Evolutionary conservation across 2,797 vertebrate species (phyloP).

Genomic region (Rhinella marina): DNA sequence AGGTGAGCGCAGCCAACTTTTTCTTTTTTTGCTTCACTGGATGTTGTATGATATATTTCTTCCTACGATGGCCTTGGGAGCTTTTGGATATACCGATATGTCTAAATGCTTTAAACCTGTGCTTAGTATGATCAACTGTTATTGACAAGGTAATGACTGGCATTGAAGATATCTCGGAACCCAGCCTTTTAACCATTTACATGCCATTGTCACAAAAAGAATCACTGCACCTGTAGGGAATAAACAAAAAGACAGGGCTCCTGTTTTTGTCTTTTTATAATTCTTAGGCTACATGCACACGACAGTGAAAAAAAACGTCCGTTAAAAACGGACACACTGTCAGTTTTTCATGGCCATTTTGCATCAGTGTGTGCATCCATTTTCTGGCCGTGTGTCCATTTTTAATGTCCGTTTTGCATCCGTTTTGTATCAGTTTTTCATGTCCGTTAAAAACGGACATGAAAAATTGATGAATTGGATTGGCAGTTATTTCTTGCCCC

Average conservation of each 20-base stretch:
- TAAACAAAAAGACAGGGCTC: not conserved
- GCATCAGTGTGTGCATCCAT: too few relatives aligned
- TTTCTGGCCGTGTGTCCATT: too few relatives aligned
- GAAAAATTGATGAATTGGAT: too few relatives aligned
- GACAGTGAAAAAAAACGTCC: too few relatives aligned
- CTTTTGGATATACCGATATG: not conserved
- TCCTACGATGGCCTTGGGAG: not conserved
- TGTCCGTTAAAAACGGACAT: too few relatives aligned
- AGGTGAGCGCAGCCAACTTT: not conserved
- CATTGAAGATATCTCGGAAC: not conserved
- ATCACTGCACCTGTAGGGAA: not conserved
- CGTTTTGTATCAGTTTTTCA: too few relatives aligned
- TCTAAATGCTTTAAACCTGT: not conserved
- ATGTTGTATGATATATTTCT: not conserved
- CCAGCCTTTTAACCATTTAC: not conserved
- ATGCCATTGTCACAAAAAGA: not conserved
- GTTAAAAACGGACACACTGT: too few relatives aligned
- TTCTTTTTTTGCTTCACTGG: not conserved
- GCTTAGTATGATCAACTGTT: not conserved
- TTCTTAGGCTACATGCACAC: too few relatives aligned
- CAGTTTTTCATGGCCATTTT: too few relatives aligned
- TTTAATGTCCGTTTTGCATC: too few relatives aligned
- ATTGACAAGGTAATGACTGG: not conserved
- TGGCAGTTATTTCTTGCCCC: too few relatives aligned
- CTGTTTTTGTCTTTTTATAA: not conserved